Conservation (phyloP, 2,113 vertebrate genomes). For the Phrynocephalus versicolor region DNA sequence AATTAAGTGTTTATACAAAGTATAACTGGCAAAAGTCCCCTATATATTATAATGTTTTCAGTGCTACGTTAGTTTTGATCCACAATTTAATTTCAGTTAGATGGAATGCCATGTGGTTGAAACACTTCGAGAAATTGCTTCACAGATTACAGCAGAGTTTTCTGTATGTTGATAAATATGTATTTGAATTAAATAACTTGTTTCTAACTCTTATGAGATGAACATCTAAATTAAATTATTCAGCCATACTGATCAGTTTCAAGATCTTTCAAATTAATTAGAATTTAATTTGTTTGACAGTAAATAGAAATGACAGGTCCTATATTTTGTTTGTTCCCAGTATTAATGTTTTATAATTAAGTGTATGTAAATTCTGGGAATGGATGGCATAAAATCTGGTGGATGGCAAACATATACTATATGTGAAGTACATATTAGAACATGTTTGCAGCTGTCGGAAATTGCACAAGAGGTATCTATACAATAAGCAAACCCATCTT, state of each 20-base stretch:
- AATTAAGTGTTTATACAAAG: conserved; percentile 20
- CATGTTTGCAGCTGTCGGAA: conserved; percentile 38
- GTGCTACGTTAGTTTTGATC: conserved; percentile 30
- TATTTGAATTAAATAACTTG: conserved; percentile 17
- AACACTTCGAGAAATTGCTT: neutral
- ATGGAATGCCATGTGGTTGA: conserved; percentile 29
- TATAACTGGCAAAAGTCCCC: neutral
- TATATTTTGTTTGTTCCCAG: conserved; percentile 15
- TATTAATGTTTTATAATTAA: conserved; percentile 24
- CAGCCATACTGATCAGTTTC: neutral
- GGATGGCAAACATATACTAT: conserved; percentile 45
- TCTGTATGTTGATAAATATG: conserved; percentile 4
- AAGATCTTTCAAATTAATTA: neutral
- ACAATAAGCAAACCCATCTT: conserved; percentile 33
- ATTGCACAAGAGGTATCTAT: neutral
- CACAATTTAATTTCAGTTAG: conserved; percentile 42
- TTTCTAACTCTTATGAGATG: neutral
- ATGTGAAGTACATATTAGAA: conserved; percentile 3
- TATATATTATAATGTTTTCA: conserved; percentile 14
- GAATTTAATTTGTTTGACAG: conserved; percentile 10
- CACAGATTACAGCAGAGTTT: neutral
- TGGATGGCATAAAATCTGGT: neutral
- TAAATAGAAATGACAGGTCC: conserved; percentile 6
- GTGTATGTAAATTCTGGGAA: conserved; percentile 9
- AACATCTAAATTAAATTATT: conserved; percentile 13